Base-by-base conservation (phyloP, 2,797 vertebrate species). In the Pelodytes ibericus region DNA sequence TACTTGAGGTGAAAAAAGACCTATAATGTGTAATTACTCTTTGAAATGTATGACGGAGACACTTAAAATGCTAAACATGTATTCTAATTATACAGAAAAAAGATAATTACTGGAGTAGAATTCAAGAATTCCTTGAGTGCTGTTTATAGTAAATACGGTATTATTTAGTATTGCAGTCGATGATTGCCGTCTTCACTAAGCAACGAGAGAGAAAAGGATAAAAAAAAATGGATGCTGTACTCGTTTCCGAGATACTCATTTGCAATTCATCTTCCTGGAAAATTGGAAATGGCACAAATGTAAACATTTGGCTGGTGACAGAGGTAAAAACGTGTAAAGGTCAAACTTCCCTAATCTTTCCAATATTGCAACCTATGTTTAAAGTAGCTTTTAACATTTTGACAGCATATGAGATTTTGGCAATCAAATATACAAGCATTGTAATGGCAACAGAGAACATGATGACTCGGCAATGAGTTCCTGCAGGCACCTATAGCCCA, bases 261-360 rank as follows among this genome's bases (percentile, higher is more conserved):
- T 81, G 24, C 44, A 79, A 31, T 64, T 59, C 81, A 69, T 68
- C 63, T 82, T n/a, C 78, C 62, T 49, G 58, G 47, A 71, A 84
- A 88, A 77, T 0, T 74, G 57, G 16, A 78, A 81, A 68, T 79
- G 80, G 77, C 79, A 24, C 0, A 22, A 65, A 81, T 67, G 68
- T 81, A 75, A 83, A 79, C 56, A 81, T 80, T 67, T 87, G 72
- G 51, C 58, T 74, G 64, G 61, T 62, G 73, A 66, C 36, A 83
- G 3, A 64, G 20, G 44, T 44, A 82, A 79, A 80, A 86, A 86
- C 83, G 84, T 60, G 24, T 20, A 87, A 84, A 86, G 60, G 74
- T 80, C 84, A 68, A 44, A 71, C 36, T 78, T 64, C 80, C 51
- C 80, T 80, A 82, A 82, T 85, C 44, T 76, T 57, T 72, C 78